A percentile compares a stretch with the other conserved stretches of the same genome.
Evolutionary conservation across 2,888 invertebrate species (phyloP).

Genomic region (Thymelicus acteon): DNA sequence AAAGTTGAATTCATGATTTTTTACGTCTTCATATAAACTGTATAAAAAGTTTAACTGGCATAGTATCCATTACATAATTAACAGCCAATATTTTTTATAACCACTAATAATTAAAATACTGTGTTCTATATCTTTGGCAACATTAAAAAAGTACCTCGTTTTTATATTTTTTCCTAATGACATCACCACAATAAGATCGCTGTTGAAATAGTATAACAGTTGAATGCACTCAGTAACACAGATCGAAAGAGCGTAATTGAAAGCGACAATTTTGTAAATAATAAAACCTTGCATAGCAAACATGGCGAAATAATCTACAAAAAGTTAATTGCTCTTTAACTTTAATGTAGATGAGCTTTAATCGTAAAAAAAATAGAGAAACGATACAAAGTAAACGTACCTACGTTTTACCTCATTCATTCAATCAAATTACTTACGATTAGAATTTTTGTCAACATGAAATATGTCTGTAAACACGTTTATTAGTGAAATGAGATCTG

Average conservation of each 20-base stretch:
- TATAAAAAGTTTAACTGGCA: not conserved
- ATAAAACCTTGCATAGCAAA: slow-evolving; percentile 1
- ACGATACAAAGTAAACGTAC: too few relatives aligned
- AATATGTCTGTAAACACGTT: too few relatives aligned
- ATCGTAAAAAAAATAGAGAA: too few relatives aligned
- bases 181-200: not conserved
- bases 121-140: not conserved
- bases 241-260: not conserved
- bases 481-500: not conserved
- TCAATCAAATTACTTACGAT: too few relatives aligned
- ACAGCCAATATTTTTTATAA: too few relatives aligned
- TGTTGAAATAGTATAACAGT: slow-evolving; percentile 8
- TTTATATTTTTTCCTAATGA: not conserved
- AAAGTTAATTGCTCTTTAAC: not conserved
- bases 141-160: not conserved
- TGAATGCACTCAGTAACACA: not conserved
- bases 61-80: not conserved
- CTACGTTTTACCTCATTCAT: too few relatives aligned
- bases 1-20: not conserved
- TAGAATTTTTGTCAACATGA: too few relatives aligned
- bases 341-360: too few relatives aligned
- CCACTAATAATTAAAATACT: too few relatives aligned
- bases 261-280: slow-evolving; percentile 6
- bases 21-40: not conserved
- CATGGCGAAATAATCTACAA: not conserved